Percentiles rank a stretch among this genome's conserved stretches.
These are phyloP conservation scores for Leguminivora glycinivorella DNA, from an alignment of 1,140 invertebrate species.

Conservation along the genomic window DNA sequence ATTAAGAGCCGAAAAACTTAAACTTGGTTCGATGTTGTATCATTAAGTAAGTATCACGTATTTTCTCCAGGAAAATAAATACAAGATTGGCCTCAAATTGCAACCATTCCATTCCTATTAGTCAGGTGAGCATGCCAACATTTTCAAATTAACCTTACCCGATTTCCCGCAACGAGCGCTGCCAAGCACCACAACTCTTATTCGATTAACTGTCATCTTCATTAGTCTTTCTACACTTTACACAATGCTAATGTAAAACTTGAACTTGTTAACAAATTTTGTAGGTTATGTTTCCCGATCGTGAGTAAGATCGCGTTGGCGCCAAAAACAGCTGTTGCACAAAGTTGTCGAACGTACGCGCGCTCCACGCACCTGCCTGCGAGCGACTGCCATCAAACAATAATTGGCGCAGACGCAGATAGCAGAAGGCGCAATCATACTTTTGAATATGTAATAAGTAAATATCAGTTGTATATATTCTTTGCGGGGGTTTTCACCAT, in stretches of 20 bases:
- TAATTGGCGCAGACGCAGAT: constrained; percentile 63
- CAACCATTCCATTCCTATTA: constrained; percentile 34
- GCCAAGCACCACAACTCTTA: constrained; percentile 85
- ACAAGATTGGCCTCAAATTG: constrained; percentile 11
- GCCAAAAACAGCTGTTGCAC: constrained; percentile 56
- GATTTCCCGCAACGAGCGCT: constrained; percentile 85
- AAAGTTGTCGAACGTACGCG: constrained; percentile 64
- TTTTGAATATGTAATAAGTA: constrained; percentile 25
- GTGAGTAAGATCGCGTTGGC: constrained; percentile 46
- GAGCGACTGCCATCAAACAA: constrained; percentile 68
- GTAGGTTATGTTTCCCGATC: neutral
- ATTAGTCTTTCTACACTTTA: constrained; percentile 62
- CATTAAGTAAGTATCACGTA: neutral
- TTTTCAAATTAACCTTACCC: constrained; percentile 56
- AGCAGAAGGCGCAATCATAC: constrained; percentile 6
- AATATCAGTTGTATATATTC: constrained; percentile 9
- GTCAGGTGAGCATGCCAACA: constrained; percentile 36
- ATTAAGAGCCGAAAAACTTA: constrained; percentile 30
- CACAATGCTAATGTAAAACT: constrained; percentile 35
- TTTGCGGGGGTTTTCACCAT: neutral
- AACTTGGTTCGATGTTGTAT: constrained; percentile 18
- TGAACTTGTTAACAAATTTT: neutral
- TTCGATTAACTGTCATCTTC: constrained; percentile 82
- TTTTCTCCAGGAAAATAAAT: neutral
- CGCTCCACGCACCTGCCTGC: constrained; percentile 71